Evolutionary conservation across 2,113 vertebrate species (phyloP), one percentile per base, ranked within the genome.

Genomic region (Ageneiosus marmoratus): DNA sequence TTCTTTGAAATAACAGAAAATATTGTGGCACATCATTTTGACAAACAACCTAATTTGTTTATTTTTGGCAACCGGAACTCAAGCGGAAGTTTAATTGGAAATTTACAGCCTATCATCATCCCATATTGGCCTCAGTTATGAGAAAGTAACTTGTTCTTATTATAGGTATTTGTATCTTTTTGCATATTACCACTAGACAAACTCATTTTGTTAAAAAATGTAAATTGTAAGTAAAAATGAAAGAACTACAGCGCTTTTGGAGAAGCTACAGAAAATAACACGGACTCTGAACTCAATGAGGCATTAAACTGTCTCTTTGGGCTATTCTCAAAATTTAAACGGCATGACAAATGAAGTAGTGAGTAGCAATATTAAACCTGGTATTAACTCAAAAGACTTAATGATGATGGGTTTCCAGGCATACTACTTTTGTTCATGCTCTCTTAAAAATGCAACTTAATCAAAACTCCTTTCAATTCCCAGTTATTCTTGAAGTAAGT

Each of bases 1-100:
- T 20, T 27, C 15, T 44, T 51, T 48, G 13, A 65, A 48, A 11
- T 12, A 74, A 29, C 70, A 84, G 46, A 77, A 84, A 84, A 86
- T 75, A 29, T 44, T 46, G 56, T 70, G 34, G 69, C 51, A 78
- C 34, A 37, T 69, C 69, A 67, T 46, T 46, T 29, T 73, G 58
- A 81, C 74, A 62, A 70, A 41, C 74, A 29, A n/a, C 16, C 72
- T 86, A 84, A 55, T 82, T 79, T 79, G 77, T 41, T 86, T 86
- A 55, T 82, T 79, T 79, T 80, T 41, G 7, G 22, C 27, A 76
- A 76, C 74, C 84, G 79, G 82, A 82, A 83, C 70, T 16, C 86
- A 90, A 77, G 56, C 62, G 46, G 75, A 77, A 73, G 74, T 88
- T 89, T 85, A 88, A 89, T 88, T 88, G 73, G 82, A 78, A 84